Base-by-base conservation (phyloP, 2,888 invertebrate species). In the Fragum fragum region DNA sequence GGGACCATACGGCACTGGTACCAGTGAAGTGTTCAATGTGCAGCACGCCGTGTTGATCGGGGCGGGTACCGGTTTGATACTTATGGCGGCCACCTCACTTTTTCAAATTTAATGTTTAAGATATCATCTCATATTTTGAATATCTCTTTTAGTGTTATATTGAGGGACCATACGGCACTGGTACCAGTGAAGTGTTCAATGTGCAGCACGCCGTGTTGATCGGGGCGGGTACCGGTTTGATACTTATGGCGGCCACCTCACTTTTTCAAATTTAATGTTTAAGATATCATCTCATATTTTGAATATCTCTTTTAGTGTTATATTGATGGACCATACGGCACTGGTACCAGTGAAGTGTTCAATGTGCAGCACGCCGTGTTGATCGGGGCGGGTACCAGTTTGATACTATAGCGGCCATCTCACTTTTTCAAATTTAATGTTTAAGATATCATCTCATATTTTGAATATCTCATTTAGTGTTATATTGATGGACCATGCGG, bases 401-500 rank as follows among this genome's bases (percentile, higher is more conserved):
- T 99, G 0, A 99, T 99, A 0, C 99, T 0, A 99, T 98, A 95
- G 99, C 99, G 7, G 98, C 98, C 77, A 98, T 39, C 6, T 39
- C 14, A 9, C 98, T 99, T n/a, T n/a, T n/a, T n/a, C n/a, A n/a
- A n/a, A n/a, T n/a, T n/a, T n/a, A n/a, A 1, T 47, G 42, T 47
- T 18, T 1, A 47, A 53, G n/a, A n/a, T 53, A n/a, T 53, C 23
- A 3, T n/a, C 6, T 53, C n/a, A n/a, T 53, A 21, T 1, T n/a
- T 18, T n/a, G 1, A 1, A 52, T 52, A 3, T n/a, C n/a, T 53
- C 21, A 16, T 21, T 53, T 82, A 98, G 98, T 97, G 99, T 86
- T 98, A 96, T 94, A 95, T 99, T 73, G 99, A 99, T 95, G 99
- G 99, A 0, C 99, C 99, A 0, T 99, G 98, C 94, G 99, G 99